A percentile compares a stretch with the other conserved stretches of the same genome.
These are phyloP conservation scores for Apodemus agrarius DNA, from an alignment of 2,797 vertebrate species.

Conservation along the genomic window DNA sequence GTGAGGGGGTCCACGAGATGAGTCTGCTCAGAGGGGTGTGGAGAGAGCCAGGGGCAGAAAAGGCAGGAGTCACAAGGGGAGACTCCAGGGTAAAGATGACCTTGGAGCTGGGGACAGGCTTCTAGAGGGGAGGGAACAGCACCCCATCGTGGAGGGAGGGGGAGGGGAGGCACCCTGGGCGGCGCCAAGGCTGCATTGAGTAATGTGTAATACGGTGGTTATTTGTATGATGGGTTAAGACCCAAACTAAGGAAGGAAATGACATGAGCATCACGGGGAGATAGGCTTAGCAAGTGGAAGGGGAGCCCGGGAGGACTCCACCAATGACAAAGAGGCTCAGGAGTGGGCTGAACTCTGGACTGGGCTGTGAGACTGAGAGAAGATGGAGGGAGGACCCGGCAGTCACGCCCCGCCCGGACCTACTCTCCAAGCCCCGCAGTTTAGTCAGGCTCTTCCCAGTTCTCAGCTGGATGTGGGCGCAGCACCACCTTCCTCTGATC, in stretches of 20 bases:
- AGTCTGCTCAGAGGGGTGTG: background rate
- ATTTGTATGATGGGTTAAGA: background rate
- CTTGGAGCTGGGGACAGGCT: background rate
- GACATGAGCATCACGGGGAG: background rate
- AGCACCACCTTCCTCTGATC: background rate
- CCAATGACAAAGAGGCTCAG: background rate
- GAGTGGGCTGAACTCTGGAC: background rate
- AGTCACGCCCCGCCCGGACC: accelerated
- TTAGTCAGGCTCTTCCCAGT: background rate
- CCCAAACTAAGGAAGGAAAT: background rate
- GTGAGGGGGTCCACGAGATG: background rate
- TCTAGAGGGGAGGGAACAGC: background rate
- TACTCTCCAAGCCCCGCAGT: too few species aligned
- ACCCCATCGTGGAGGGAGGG: background rate
- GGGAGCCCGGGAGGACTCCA: background rate
- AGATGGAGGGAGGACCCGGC: background rate
- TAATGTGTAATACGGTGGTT: background rate
- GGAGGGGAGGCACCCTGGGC: background rate
- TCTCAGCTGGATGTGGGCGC: background rate
- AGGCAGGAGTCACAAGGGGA: background rate
- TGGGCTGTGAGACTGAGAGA: background rate
- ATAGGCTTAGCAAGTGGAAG: background rate
- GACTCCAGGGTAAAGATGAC: background rate
- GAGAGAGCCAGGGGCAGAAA: background rate
- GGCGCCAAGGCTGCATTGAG: background rate